Conservation (phyloP, 2,113 vertebrate species). For the Nannospalax galili region DNA sequence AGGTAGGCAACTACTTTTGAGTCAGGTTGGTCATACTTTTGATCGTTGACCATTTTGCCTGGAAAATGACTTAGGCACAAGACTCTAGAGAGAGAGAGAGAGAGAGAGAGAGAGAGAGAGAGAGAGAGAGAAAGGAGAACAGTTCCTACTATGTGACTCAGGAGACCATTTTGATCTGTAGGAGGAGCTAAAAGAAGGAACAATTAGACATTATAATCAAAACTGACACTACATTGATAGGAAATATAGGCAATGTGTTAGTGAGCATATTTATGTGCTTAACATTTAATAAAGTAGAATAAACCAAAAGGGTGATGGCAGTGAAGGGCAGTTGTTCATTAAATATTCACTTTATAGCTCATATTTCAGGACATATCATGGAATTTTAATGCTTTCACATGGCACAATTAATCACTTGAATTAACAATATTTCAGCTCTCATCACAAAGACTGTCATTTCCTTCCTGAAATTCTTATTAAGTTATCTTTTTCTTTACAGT, state of each 20-base stretch:
- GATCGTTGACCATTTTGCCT: background rate
- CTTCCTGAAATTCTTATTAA: background rate
- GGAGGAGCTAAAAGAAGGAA: background rate
- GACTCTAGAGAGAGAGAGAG: background rate
- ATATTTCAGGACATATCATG: background rate
- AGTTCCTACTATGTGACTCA: background rate
- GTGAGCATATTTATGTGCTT: background rate
- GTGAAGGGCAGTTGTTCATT: background rate
- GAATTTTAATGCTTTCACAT: conserved; percentile 15
- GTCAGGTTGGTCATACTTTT: background rate
- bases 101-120: too few species aligned
- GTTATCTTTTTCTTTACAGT: background rate
- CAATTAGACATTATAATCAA: background rate
- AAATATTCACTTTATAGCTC: background rate
- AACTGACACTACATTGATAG: background rate
- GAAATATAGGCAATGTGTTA: conserved; percentile 16
- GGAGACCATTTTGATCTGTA: background rate
- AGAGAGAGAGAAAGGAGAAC: background rate
- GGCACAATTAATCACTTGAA: conserved; percentile 13
- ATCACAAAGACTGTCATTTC: conserved; percentile 2
- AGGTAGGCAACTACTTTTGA: too few species aligned
- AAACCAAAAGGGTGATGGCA: background rate
- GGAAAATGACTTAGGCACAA: background rate
- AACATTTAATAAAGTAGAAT: conserved; percentile 35
- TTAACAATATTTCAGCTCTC: conserved; percentile 15